Evolutionary conservation across 2,888 invertebrate species (phyloP).

Genomic region (Griposia aprilina): DNA sequence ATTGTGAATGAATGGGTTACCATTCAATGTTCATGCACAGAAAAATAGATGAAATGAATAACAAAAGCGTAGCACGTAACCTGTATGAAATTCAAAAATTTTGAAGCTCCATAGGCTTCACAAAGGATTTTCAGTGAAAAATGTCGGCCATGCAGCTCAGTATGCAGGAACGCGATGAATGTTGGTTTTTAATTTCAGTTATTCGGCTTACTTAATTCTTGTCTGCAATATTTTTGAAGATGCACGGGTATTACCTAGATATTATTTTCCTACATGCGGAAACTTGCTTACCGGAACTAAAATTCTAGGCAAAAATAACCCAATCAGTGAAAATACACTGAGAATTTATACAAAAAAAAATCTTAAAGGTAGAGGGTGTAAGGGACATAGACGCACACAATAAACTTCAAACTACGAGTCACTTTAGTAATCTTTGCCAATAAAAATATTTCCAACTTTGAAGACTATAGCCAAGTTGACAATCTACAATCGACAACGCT

Average conservation of each 20-base stretch:
- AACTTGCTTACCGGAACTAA: background rate
- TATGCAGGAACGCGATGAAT: background rate
- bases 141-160: constrained; percentile 21
- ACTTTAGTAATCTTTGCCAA: background rate
- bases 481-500: too few relatives aligned
- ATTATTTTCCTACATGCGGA: too few relatives aligned
- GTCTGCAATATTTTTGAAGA: background rate
- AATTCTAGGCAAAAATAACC: background rate
- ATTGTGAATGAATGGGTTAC: constrained; percentile 3
- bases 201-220: background rate
- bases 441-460: too few relatives aligned
- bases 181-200: constrained; percentile 26
- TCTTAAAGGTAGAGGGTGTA: too few relatives aligned
- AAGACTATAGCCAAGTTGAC: too few relatives aligned
- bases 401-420: background rate
- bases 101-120: background rate
- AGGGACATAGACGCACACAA: too few relatives aligned
- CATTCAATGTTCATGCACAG: constrained; percentile 9
- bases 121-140: constrained; percentile 39
- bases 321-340: background rate
- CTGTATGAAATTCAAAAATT: constrained; percentile 8
- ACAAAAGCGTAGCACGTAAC: background rate
- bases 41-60: constrained; percentile 19
- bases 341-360: too few relatives aligned
- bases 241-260: background rate